These are phyloP conservation scores for Aeoliscus strigatus DNA, from an alignment of 2,797 vertebrate genomes.

Conservation along the genomic window DNA sequence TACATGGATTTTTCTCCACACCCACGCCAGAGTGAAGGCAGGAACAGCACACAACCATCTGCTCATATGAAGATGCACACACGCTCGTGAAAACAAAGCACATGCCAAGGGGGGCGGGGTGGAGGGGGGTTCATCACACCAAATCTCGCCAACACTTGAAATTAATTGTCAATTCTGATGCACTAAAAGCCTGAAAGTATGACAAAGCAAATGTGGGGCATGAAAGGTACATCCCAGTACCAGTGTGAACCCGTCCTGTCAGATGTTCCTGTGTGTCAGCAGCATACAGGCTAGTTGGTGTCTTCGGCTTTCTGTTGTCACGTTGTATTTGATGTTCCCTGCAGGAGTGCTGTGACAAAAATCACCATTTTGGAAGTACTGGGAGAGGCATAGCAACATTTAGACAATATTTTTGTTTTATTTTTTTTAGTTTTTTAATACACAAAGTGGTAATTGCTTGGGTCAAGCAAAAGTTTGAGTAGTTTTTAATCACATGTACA, in stretches of 20 bases:
- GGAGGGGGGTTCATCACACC: conserved; percentile 40
- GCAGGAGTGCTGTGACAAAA: too few relatives aligned
- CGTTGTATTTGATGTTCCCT: too few relatives aligned
- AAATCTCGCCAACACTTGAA: conserved; percentile 36
- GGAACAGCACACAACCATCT: not conserved
- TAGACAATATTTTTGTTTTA: too few relatives aligned
- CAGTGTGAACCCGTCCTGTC: too few relatives aligned
- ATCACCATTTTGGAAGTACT: too few relatives aligned
- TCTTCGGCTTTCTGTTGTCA: too few relatives aligned
- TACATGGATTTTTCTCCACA: conserved; percentile 61
- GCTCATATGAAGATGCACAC: not conserved
- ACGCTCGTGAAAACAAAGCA: not conserved
- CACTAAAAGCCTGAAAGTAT: conserved; percentile 6
- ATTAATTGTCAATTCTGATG: conserved; percentile 12
- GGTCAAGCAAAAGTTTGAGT: too few relatives aligned
- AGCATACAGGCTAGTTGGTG: not conserved
- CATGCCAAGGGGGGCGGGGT: conserved; percentile 6
- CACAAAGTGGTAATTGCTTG: too few relatives aligned
- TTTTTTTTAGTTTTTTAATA: too few relatives aligned
- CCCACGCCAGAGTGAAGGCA: conserved; percentile 7
- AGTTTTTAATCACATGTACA: too few relatives aligned
- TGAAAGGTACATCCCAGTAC: not conserved
- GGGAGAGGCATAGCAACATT: too few relatives aligned
- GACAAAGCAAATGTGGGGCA: conserved; percentile 4
- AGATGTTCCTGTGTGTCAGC: too few relatives aligned